Base-by-base conservation (phyloP, 2,113 vertebrate species). In the Colinus virginianus region DNA sequence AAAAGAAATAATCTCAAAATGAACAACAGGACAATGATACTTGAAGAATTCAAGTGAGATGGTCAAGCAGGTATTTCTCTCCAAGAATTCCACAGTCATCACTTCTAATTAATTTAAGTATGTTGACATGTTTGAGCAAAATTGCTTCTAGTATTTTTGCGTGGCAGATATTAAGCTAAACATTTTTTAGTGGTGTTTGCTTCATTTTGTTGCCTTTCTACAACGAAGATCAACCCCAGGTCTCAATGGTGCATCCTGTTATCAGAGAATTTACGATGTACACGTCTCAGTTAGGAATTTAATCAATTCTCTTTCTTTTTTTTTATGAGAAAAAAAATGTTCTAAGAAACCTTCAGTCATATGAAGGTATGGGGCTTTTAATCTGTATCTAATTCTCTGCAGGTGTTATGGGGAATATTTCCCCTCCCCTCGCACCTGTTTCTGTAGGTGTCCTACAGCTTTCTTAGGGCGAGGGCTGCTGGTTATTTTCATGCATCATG, bases 71-170 rank as follows among this genome's bases (percentile, higher is more conserved):
- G 30, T 82, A 87, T 94, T 94, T 91, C 53, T 45, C 75, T 91
- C 49, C 70, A 64, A 90, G 77, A 88, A 90, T 84, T 97, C 58
- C 88, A 48, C 28, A 86, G 77, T 53, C 68, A 42, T 84, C 95
- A 13, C 91, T 97, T 93, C 90, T 93, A 96, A 96, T 93, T 88
- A 95, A 93, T 96, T 94, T 92, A 74, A 80, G 32, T 62, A 49
- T 26, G 2, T 83, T 28, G 40, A 91, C 28, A 38, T 84, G 81
- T 83, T 77, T 82, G 72, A 83, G 23, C 62, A 87, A 94, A 95
- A 96, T 83, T 92, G 71, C 46, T 64, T 91, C 72, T 94, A 66
- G 92, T 96, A 94, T 96, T 97, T 95, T 96, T 93, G 71, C 67
- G 40, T 78, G 68, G 89, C 40, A 84, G 61, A 88, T 96, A 85